Evolutionary conservation across 2,888 invertebrate genomes (phyloP).

Genomic region (Noctua janthe): DNA sequence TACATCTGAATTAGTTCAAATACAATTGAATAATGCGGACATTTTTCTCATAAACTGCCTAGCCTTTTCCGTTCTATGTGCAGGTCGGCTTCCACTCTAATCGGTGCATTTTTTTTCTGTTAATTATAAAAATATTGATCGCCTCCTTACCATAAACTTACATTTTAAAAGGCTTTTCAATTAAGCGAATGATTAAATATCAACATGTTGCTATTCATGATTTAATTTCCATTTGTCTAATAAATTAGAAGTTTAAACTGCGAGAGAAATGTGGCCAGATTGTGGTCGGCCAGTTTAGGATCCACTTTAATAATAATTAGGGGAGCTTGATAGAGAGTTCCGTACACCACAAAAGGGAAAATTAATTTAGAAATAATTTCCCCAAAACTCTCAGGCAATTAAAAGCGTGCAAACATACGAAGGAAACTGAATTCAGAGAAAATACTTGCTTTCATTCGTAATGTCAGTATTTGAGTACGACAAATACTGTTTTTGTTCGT

Average conservation of each 20-base stretch:
- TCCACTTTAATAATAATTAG: conserved; percentile 50
- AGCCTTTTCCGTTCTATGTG: neutral
- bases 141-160: neutral
- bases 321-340: conserved; percentile 11
- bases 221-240: conserved; percentile 21
- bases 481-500: conserved; percentile 5
- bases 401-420: conserved; percentile 19
- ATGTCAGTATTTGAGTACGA: conserved; percentile 1
- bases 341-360: conserved; percentile 41
- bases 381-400: conserved; percentile 22
- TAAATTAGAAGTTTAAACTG: conserved; percentile 24
- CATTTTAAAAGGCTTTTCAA: neutral
- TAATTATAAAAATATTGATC: neutral
- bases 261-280: conserved; percentile 32
- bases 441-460: conserved; percentile 2
- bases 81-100: neutral
- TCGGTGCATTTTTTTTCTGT: neutral
- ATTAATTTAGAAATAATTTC: conserved; percentile 45
- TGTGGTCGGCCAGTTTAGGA: conserved; percentile 32
- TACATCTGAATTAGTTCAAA: neutral
- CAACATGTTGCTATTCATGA: neutral
- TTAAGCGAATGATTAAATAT: neutral
- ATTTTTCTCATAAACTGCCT: neutral
- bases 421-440: conserved; percentile 10
- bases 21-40: neutral